Conservation (phyloP, 2,797 vertebrate genomes). For the Typhlichthys subterraneus region DNA sequence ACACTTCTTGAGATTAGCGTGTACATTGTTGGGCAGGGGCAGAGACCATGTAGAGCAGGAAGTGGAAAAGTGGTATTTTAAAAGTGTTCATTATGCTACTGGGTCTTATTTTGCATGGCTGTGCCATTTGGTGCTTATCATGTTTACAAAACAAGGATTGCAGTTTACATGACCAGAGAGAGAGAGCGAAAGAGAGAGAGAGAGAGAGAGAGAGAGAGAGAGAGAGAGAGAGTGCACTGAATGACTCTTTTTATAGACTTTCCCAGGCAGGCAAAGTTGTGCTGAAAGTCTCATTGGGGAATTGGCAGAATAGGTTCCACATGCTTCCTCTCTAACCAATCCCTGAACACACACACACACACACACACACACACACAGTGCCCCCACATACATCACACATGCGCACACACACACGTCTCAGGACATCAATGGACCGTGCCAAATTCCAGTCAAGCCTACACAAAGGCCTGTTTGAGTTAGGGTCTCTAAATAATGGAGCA, state of each 20-base stretch:
- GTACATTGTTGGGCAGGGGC: background rate
- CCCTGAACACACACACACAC: slow-evolving; percentile 47
- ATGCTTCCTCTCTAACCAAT: slow-evolving; percentile 78
- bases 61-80: background rate
- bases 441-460: slow-evolving; percentile 55
- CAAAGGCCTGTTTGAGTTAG: slow-evolving; percentile 56
- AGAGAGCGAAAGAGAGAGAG: slow-evolving; percentile 14
- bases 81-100: background rate
- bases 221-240: slow-evolving; percentile 48
- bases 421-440: slow-evolving; percentile 33
- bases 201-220: slow-evolving; percentile 29
- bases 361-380: slow-evolving; percentile 34
- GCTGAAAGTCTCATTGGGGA: slow-evolving; percentile 70
- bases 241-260: slow-evolving; percentile 80
- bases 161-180: background rate
- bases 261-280: slow-evolving; percentile 76
- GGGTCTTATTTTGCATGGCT: background rate
- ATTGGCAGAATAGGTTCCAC: slow-evolving; percentile 80
- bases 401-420: slow-evolving; percentile 29
- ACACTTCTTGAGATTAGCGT: too few species aligned
- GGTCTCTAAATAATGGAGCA: slow-evolving; percentile 38
- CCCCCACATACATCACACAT: slow-evolving; percentile 22
- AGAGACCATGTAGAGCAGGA: background rate
- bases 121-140: background rate
- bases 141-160: background rate